Conservation (phyloP, 2,113 vertebrate genomes). For the Trematocara stigmaticum region DNA sequence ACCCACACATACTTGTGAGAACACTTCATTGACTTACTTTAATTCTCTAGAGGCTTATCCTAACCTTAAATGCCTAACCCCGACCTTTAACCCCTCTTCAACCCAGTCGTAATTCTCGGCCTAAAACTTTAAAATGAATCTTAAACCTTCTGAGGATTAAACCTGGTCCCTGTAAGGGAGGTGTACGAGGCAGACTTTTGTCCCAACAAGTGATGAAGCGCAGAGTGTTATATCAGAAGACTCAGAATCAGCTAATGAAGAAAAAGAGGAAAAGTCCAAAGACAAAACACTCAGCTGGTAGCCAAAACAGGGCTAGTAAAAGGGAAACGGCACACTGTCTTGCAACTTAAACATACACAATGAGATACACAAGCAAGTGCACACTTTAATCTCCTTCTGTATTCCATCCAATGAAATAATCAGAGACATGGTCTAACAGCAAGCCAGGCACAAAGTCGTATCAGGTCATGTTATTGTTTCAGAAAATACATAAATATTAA, state of each 20-base stretch:
- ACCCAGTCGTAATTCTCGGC: not conserved
- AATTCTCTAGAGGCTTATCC: not conserved
- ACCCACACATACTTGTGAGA: not conserved
- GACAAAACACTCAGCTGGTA: constrained; percentile 47
- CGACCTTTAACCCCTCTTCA: not conserved
- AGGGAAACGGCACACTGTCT: constrained; percentile 8
- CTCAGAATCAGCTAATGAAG: not conserved
- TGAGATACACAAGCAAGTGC: not conserved
- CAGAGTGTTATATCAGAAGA: not conserved
- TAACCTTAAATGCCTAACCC: not conserved
- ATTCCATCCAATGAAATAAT: constrained; percentile 20
- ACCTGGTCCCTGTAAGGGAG: not conserved
- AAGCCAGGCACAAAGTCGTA: not conserved
- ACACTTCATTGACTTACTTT: not conserved
- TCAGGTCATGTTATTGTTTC: constrained; percentile 27
- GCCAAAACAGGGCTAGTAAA: constrained; percentile 34
- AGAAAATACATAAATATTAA: constrained; percentile 37
- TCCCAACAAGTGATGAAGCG: not conserved
- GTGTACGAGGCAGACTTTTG: not conserved
- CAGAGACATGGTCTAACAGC: not conserved
- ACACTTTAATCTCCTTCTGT: constrained; percentile 15
- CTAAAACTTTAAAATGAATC: not conserved
- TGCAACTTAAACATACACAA: not conserved
- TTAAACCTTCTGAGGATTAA: not conserved
- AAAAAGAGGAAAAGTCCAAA: constrained; percentile 17